A percentile compares a stretch with the other conserved stretches of the same genome.
Conservation (phyloP, 2,797 vertebrate species). For the Scleropages formosus region DNA sequence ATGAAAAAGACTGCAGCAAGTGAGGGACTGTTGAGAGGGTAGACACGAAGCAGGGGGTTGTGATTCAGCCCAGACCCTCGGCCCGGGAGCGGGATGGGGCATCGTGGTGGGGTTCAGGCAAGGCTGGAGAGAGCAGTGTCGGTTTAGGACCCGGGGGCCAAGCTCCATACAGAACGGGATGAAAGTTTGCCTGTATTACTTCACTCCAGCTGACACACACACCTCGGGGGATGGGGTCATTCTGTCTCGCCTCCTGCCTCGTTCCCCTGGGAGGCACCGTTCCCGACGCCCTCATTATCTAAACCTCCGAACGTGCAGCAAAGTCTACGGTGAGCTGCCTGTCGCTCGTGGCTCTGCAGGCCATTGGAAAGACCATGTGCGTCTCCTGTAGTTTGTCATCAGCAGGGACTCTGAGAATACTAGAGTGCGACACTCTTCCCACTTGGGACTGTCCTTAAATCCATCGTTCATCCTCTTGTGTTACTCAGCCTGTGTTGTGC, state of each 20-base stretch:
- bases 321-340: too few relatives aligned
- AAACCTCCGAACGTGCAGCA: too few relatives aligned
- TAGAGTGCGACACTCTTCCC: too few relatives aligned
- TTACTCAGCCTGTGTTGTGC: neutral
- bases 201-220: neutral
- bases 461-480: neutral
- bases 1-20: neutral
- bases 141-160: neutral
- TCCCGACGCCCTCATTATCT: too few relatives aligned
- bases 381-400: too few relatives aligned
- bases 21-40: neutral
- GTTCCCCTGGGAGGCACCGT: too few relatives aligned
- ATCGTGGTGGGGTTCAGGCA: neutral
- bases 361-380: too few relatives aligned
- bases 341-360: too few relatives aligned
- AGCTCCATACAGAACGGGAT: neutral
- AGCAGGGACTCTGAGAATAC: too few relatives aligned
- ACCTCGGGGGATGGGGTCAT: too few relatives aligned
- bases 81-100: neutral
- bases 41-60: neutral
- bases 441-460: too few relatives aligned
- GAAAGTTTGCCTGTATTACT: constrained; percentile 10
- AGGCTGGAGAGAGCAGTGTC: neutral
- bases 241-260: too few relatives aligned
- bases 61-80: neutral